Base-by-base conservation (phyloP, 2,797 vertebrate genomes). In the Gymnothorax javanicus region DNA sequence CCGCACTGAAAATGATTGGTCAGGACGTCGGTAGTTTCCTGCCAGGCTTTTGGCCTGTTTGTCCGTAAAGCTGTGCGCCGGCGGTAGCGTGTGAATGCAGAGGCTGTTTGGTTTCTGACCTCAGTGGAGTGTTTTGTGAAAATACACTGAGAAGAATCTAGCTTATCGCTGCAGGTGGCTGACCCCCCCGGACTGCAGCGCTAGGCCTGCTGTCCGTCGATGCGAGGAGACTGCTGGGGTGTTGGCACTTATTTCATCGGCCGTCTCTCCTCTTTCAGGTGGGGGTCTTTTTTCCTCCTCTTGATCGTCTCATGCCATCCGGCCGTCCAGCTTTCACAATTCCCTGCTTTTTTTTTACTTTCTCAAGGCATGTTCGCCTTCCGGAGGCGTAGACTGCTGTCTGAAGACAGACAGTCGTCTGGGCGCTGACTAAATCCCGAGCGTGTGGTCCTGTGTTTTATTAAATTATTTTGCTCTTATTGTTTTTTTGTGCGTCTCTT, bases 61-160 rank as follows among this genome's bases (percentile, higher is more conserved):
- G 33, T 56, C 77, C n/a, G 17, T 9, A 52, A 23, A 56, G n/a
- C 43, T 11, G 43, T 12, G 73, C 33, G 4, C 75, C 5, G 6
- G 43, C 17, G 43, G 43, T 52, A 20, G 77, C 52, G 77, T 81
- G 52, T n/a, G 23, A 81, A 17, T 54, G 77, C 17, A 20, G 0
- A 50, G 77, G 52, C 7, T 33, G 77, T 81, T 81, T 56, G 77
- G 50, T 56, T 81, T 81, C 77, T 81, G 77, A 81, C 77, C 77
- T 81, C 13, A 43, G 77, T 81, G 52, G 52, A 56, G 20, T 7
- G 23, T 20, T 54, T 8, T 23, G 77, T 56, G 52, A 54, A 81
- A 81, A 81, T 52, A 81, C 15, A 33, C 43, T 54, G 50, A 56
- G 5, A 81, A n/a, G 50, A 81, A 8, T n/a, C 23, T 1, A 7